A percentile compares a stretch with the other conserved stretches of the same genome.
These are phyloP conservation scores for Anaspis maculata DNA, from an alignment of 2,888 invertebrate species.

Conservation along the genomic window DNA sequence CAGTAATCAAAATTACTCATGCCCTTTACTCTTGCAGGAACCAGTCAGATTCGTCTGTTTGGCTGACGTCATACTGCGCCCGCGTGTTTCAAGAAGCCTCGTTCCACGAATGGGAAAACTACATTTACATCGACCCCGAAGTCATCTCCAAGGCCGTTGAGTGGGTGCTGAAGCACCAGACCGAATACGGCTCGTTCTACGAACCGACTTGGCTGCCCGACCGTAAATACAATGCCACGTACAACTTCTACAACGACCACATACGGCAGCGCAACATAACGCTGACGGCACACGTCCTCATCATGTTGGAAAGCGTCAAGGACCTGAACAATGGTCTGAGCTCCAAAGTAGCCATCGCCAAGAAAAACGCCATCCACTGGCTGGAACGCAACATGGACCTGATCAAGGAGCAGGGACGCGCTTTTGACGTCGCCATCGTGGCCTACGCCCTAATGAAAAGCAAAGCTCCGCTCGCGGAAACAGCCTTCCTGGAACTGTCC, in stretches of 20 bases:
- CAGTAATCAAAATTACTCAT: too few species aligned
- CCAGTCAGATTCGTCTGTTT: slow-evolving; percentile 78
- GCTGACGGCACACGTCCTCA: slow-evolving; percentile 87
- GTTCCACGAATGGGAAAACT: slow-evolving; percentile 96
- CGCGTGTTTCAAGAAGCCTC: slow-evolving; percentile 85
- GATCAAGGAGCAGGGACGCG: slow-evolving; percentile 60
- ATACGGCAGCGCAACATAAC: slow-evolving; percentile 72
- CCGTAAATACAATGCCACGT: slow-evolving; percentile 74
- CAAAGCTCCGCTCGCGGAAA: slow-evolving; percentile 78
- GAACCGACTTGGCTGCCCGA: slow-evolving; percentile 83
- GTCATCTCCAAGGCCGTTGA: slow-evolving; percentile 77
- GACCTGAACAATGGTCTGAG: slow-evolving; percentile 66
- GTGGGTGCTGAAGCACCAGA: slow-evolving; percentile 83
- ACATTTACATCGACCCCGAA: slow-evolving; percentile 83
- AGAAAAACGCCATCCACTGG: slow-evolving; percentile 68
- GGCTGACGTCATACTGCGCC: slow-evolving; percentile 88
- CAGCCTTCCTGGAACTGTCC: slow-evolving; percentile 68
- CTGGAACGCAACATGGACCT: slow-evolving; percentile 75
- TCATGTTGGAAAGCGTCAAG: slow-evolving; percentile 76
- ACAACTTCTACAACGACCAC: slow-evolving; percentile 46
- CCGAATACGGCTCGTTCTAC: slow-evolving; percentile 78
- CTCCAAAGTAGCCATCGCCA: slow-evolving; percentile 66
- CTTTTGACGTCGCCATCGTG: slow-evolving; percentile 81
- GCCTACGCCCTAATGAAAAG: slow-evolving; percentile 79
- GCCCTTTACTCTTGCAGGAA: slow-evolving; percentile 52